Conservation (phyloP, 2,113 vertebrate genomes). For the Choloepus hoffmanni region DNA sequence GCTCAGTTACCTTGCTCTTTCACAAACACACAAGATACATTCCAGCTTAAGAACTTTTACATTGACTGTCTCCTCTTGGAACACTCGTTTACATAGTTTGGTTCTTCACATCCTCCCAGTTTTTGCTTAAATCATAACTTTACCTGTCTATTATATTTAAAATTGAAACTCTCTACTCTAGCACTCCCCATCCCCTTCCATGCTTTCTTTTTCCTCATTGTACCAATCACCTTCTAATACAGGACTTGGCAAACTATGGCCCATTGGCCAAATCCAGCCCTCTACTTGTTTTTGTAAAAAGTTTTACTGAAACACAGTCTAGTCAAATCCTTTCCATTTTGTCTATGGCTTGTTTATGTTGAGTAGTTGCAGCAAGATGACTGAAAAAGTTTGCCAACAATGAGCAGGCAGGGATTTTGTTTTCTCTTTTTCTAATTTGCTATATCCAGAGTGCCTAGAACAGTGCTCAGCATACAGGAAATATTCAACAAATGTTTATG, state of each 20-base stretch:
- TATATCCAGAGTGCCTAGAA: neutral
- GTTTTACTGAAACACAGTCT: neutral
- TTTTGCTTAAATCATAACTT: conserved; percentile 8
- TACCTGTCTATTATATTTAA: neutral
- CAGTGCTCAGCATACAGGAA: neutral
- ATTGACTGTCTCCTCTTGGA: neutral
- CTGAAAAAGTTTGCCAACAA: neutral
- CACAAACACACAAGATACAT: neutral
- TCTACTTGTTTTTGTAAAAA: neutral
- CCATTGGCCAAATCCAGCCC: neutral
- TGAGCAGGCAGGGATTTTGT: neutral
- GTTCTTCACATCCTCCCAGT: neutral
- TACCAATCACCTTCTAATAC: neutral
- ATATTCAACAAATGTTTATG: neutral
- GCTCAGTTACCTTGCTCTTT: neutral
- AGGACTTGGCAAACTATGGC: neutral
- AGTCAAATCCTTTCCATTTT: neutral
- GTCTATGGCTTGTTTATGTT: neutral
- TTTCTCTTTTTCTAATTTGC: neutral
- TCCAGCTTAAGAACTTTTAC: neutral
- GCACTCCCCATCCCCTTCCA: neutral
- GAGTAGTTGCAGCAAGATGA: neutral
- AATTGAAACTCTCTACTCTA: neutral
- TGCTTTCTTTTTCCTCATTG: neutral
- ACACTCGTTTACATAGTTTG: neutral